phyloP scores from a whole-genome alignment of 2,888 invertebrate genomes.

The Eilema sororculum region DNA sequence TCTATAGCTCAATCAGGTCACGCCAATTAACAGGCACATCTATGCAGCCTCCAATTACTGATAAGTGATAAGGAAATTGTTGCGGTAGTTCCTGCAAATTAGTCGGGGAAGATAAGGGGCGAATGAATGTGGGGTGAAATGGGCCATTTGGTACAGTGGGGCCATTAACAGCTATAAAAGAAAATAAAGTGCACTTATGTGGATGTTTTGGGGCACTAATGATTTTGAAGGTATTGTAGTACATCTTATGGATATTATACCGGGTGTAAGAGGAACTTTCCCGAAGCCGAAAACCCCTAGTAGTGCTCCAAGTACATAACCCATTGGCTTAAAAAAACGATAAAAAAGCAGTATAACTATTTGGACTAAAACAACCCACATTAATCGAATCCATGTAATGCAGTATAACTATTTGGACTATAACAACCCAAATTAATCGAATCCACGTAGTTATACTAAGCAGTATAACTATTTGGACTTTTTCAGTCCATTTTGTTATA shows the following conservation, averaged over 20 bases:
- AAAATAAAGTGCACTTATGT: neutral
- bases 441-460: no score
- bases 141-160: conserved; percentile 12
- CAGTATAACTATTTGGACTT: no score
- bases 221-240: neutral
- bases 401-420: no score
- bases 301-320: no score
- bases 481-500: no score
- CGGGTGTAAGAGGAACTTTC: no score
- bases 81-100: conserved; percentile 16
- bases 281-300: no score
- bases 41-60: conserved; percentile 39
- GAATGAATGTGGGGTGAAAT: conserved; percentile 5
- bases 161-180: conserved; percentile 9
- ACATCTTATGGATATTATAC: neutral
- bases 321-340: no score
- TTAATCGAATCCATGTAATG: no score
- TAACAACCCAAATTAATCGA: no score
- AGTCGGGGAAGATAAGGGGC: conserved; percentile 12
- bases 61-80: conserved; percentile 42
- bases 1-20: conserved; percentile 23
- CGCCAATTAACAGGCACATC: conserved; percentile 42
- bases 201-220: neutral
- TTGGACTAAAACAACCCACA: no score
- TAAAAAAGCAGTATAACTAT: no score